Evolutionary conservation across 2,888 invertebrate species (phyloP).

Genomic region (Drosophila algonquin): DNA sequence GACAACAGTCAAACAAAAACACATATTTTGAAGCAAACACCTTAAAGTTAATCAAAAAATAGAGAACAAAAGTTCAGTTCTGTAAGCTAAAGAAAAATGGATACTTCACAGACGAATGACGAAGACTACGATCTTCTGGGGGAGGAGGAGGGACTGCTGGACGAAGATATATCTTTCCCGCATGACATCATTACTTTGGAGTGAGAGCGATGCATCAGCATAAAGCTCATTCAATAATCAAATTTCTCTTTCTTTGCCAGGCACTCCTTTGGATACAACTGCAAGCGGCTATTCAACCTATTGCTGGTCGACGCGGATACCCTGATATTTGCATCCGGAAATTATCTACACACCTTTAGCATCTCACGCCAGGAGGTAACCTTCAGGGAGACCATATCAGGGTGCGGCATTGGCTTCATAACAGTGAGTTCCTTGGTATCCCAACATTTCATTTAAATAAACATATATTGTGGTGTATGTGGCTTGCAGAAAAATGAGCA

Average conservation of each 20-base stretch:
- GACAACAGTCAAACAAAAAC: slow-evolving; percentile 53
- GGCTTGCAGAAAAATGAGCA: slow-evolving; percentile 86
- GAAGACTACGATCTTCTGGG: slow-evolving; percentile 43
- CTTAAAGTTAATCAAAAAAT: slow-evolving; percentile 56
- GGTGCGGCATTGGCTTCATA: slow-evolving; percentile 92
- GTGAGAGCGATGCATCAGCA: slow-evolving; percentile 49
- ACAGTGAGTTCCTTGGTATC: slow-evolving; percentile 85
- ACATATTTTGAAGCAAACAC: slow-evolving; percentile 30
- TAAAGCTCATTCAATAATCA: neutral
- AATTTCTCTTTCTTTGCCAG: slow-evolving; percentile 83
- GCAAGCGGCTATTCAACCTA: slow-evolving; percentile 91
- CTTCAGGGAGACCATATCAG: slow-evolving; percentile 90
- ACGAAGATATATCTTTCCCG: slow-evolving; percentile 60
- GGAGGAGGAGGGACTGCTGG: slow-evolving; percentile 42
- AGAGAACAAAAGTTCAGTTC: neutral
- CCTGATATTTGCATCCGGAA: slow-evolving; percentile 92
- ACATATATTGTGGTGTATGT: too few species aligned
- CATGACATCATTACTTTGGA: slow-evolving; percentile 71
- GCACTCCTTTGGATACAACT: slow-evolving; percentile 94
- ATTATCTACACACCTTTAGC: slow-evolving; percentile 90
- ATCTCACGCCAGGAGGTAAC: slow-evolving; percentile 87
- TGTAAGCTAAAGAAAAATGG: slow-evolving; percentile 49
- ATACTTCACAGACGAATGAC: slow-evolving; percentile 41
- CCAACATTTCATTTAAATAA: neutral
- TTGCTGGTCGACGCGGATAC: slow-evolving; percentile 90